Evolutionary conservation across 2,113 vertebrate species (phyloP).

Genomic region (Gasterosteus aculeatus): DNA sequence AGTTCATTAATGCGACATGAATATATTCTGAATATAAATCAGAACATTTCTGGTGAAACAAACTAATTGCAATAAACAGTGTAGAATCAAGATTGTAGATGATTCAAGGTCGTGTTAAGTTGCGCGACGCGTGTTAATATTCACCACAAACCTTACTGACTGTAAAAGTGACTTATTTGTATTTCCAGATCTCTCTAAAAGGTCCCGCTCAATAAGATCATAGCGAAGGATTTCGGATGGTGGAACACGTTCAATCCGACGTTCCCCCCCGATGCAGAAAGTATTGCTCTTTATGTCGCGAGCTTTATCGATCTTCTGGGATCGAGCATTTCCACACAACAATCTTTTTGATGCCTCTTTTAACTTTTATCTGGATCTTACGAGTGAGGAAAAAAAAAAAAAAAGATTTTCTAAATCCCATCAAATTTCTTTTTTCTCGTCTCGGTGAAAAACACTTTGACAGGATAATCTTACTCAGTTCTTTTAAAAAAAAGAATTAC

Average conservation of each 20-base stretch:
- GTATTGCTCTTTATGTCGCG: background rate
- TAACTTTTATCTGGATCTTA: background rate
- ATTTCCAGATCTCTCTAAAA: background rate
- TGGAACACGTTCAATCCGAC: background rate
- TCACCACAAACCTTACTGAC: background rate
- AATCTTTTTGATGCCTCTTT: background rate
- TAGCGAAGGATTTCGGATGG: background rate
- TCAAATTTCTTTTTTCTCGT: background rate
- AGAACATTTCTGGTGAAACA: background rate
- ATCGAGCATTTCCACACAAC: background rate
- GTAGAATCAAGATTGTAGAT: background rate
- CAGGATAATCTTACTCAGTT: background rate
- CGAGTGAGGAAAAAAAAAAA: background rate
- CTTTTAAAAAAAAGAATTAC: background rate
- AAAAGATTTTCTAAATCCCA: background rate
- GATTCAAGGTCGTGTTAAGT: background rate
- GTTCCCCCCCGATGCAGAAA: background rate
- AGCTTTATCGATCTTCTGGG: background rate
- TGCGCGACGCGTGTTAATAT: background rate
- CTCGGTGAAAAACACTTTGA: background rate
- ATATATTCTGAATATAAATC: background rate
- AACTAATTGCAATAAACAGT: background rate
- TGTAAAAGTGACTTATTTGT: background rate
- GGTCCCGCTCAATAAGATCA: background rate
- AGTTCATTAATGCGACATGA: background rate